Evolutionary conservation across 2,797 vertebrate species (phyloP), one percentile per base, ranked within the genome.

Genomic region (Pogonophryne albipinna): DNA sequence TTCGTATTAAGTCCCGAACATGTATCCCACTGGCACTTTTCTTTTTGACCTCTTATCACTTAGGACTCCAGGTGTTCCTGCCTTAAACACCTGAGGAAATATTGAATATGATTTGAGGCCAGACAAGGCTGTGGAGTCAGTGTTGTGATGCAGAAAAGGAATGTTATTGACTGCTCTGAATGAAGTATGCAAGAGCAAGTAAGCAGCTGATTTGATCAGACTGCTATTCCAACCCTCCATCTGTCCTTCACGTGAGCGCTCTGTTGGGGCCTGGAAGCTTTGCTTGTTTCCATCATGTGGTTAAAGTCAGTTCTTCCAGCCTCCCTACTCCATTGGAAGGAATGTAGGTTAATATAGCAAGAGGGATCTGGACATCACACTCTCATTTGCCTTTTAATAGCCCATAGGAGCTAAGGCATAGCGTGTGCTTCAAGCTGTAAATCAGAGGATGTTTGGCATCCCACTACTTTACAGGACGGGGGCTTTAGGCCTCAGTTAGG

Each of bases 301-400:
- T 89, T 85, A 76, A 76, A 88, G 86, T 90, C 87, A 78, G 75
- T 76, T 78, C 84, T 68, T 74, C 83, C 83, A 82, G 85, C 82
- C 88, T 62, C 71, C 83, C 85, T 50, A 77, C 85, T 78, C 82
- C 60, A 34, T 67, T 90, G 90, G 92, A 93, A 93, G 90, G 89
- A 94, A 94, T 93, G 89, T 83, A 85, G 83, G 92, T 93, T 93
- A 93, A 92, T 91, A 91, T 87, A 91, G 82, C 89, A 89, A 85
- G 84, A 34, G 88, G 87, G 88, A 93, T 88, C 87, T 86, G 84
- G 87, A 85, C 86, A 86, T 92, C 79, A 65, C 82, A 58, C 88
- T 85, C 86, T 90, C 83, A 82, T 91, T 90, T 87, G 85, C 82
- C 83, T 80, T 93, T 91, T 93, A 91, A 38, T 87, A 90, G 87